Percentiles rank a stretch among this genome's conserved stretches.
Evolutionary conservation across 2,797 vertebrate genomes (phyloP).

Genomic region (Eidolon dupreanum): DNA sequence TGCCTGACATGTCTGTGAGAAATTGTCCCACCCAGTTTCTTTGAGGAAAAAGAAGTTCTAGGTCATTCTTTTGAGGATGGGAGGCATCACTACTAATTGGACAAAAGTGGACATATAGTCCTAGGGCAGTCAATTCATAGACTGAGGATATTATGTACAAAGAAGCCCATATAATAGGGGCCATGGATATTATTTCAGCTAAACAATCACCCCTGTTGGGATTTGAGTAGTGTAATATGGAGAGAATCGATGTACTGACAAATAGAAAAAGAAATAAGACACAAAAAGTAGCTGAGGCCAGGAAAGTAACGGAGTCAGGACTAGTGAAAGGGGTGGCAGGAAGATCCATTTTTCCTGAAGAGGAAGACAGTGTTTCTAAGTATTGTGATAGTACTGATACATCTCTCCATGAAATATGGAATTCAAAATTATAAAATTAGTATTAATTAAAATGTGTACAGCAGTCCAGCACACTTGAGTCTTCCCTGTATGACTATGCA

Average conservation of each 20-base stretch:
- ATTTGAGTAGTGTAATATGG: neutral
- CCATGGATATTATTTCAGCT: neutral
- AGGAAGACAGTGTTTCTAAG: neutral
- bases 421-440: neutral
- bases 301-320: neutral
- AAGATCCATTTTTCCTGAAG: neutral
- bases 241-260: neutral
- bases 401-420: neutral
- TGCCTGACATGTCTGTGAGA: neutral
- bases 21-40: neutral
- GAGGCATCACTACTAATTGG: neutral
- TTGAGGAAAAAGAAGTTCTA: neutral
- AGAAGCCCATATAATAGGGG: neutral
- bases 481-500: neutral
- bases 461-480: neutral
- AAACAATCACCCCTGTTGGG: neutral
- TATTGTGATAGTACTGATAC: neutral
- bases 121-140: neutral
- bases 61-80: neutral
- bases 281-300: neutral
- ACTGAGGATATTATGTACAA: neutral
- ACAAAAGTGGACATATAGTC: neutral
- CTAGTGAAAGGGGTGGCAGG: neutral
- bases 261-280: neutral
- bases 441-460: neutral